Base-by-base conservation (phyloP, 2,113 vertebrate species). In the Cebidichthys violaceus region DNA sequence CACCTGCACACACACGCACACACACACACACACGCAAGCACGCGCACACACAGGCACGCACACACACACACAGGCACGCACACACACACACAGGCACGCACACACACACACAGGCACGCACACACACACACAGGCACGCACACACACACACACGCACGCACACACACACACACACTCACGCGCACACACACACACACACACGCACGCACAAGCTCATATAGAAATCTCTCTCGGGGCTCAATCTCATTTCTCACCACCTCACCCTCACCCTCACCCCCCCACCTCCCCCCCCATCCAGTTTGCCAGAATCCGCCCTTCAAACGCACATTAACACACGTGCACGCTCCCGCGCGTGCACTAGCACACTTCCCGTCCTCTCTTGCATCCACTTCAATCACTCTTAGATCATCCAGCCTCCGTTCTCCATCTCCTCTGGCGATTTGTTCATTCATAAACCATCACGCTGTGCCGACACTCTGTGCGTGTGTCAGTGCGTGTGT, bases 391-490 rank as follows among this genome's bases (percentile, higher is more conserved):
- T 92, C 90, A 91, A 92, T 89, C 91, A 86, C 84, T 86, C 90
- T 91, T 90, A 87, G 90, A 91, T 92, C 93, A 92, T 92, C 85
- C 88, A 77, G 84, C 81, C 91, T 86, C 82, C 76, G 60, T 82
- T 91, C 85, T 80, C 73, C 68, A 57, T 82, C 85, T 91, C 88
- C 89, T 91, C 90, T 85, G 86, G 90, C 77, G 72, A 90, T 91
- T 90, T 90, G 86, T 90, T 92, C 91, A 92, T 93, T 92, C 90
- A 92, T 92, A 91, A 93, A 91, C 89, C 89, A 91, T 92, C 79
- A 64, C 69, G 75, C 79, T 86, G 84, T 77, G 88, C 81, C 54
- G 35, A 81, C 78, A 55, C 54, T 31, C 24, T 59, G 69, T 62
- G 66, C 13, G 69, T 54, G 78, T 22, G 78, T 27, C n/a, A n/a